Base-by-base conservation (phyloP, 2,113 vertebrate species). In the Tupaia tana region DNA sequence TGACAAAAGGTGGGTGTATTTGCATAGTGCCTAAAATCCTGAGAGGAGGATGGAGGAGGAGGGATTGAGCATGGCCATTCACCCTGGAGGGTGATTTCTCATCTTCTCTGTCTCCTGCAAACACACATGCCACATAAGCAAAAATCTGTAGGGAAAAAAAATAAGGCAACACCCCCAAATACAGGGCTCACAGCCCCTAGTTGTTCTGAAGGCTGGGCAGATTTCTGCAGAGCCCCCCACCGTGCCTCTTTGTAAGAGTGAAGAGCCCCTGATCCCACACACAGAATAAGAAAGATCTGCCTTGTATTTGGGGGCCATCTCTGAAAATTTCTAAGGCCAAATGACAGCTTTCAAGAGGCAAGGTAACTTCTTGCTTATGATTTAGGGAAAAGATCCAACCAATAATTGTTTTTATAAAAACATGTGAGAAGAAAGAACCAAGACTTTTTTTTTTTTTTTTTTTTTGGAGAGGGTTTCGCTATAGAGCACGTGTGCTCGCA, bases 331-430 rank as follows among this genome's bases (percentile, higher is more conserved):
- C 2, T 54, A 64, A 71, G 29, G 25, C 52, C 31, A 27, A 31
- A 59, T 66, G 22, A 27, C 9, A 25, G 34, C 18, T 67, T 2
- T 92, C 52, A 54, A 78, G 20, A 70, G 90, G 18, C 20, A 80
- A 61, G 25, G 0, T 67, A 86, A 43, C 43, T 43, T 43, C 43
- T 64, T 95, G 92, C 73, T 87, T 92, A 25, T 31, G 52, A 89
- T 92, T 85, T 19, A 66, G 74, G 92, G 80, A 73, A 63, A 73
- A 85, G 25, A 88, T 64, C 24, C 80, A 86, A 78, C 19, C 22
- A 77, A 29, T 73, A 89, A 73, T 87, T 82, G 16, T 91, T 93
- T 29, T 63, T 3, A 43, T n/a, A n/a, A 29, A 25, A 59, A 83
- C 22, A 31, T 79, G 89, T 85, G 67, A 58, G 64, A 89, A n/a